Conservation (phyloP, 2,113 vertebrate genomes). For the Plotosus lineatus region DNA sequence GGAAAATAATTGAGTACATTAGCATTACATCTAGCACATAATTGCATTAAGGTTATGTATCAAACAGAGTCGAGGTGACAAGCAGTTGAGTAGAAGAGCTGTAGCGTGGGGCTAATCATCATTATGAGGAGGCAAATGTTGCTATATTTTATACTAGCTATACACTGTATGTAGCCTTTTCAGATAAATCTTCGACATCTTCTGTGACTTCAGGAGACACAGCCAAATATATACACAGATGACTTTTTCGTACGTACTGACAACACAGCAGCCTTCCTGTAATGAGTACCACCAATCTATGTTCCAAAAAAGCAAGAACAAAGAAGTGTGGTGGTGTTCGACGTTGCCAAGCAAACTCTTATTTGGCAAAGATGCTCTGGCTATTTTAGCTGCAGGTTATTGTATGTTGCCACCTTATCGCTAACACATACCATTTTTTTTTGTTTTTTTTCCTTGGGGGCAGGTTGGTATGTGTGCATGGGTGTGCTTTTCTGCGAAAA, state of each 20-base stretch:
- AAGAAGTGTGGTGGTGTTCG: slow-evolving; percentile 52
- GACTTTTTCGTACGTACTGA: slow-evolving; percentile 11
- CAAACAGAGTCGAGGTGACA: slow-evolving; percentile 30
- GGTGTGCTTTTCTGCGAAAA: no score
- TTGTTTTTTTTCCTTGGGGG: not conserved
- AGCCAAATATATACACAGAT: slow-evolving; percentile 2
- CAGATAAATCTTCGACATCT: not conserved
- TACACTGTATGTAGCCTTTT: slow-evolving; percentile 8
- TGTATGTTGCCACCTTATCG: slow-evolving; percentile 45
- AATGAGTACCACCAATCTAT: slow-evolving; percentile 25
- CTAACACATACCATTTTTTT: slow-evolving; percentile 33
- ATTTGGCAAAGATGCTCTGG: slow-evolving; percentile 52
- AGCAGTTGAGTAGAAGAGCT: slow-evolving; percentile 12
- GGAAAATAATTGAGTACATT: slow-evolving; percentile 64
- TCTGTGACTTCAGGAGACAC: slow-evolving; percentile 2
- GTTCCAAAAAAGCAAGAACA: slow-evolving; percentile 54
- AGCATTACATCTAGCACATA: slow-evolving; percentile 65
- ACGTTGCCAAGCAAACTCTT: slow-evolving; percentile 36
- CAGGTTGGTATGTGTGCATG: no score
- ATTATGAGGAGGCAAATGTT: slow-evolving; percentile 23
- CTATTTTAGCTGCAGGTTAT: slow-evolving; percentile 62
- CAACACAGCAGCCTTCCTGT: slow-evolving; percentile 34
- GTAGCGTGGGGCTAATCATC: slow-evolving; percentile 24
- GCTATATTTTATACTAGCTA: slow-evolving; percentile 17
- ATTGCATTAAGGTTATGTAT: slow-evolving; percentile 61